phyloP scores from a whole-genome alignment of 2,797 vertebrate species.

The Eutrigla gurnardus region DNA sequence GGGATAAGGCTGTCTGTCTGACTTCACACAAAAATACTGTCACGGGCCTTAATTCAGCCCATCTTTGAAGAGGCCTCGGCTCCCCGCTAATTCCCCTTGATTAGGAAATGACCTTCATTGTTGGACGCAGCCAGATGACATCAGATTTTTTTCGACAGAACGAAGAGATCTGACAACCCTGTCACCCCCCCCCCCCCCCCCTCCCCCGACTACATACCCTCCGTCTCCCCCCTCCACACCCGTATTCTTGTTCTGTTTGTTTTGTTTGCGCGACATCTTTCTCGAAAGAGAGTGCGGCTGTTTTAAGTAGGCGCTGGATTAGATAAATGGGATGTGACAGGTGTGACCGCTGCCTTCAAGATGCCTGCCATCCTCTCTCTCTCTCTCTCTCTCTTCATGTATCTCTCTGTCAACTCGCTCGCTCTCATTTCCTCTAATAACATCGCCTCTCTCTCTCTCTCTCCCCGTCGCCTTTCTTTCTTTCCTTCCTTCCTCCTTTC shows the following conservation, averaged over 20 bases:
- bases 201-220: background rate
- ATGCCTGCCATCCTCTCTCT: slow-evolving; percentile 76
- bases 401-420: slow-evolving; percentile 51
- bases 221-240: slow-evolving; percentile 36
- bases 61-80: slow-evolving; percentile 70
- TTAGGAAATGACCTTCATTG: slow-evolving; percentile 81
- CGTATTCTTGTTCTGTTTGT: slow-evolving; percentile 76
- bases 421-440: slow-evolving; percentile 70
- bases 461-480: slow-evolving; percentile 18
- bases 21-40: slow-evolving; percentile 73
- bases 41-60: slow-evolving; percentile 63
- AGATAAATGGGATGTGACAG: slow-evolving; percentile 90
- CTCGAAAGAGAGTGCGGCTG: slow-evolving; percentile 78
- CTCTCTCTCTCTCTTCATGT: slow-evolving; percentile 37
- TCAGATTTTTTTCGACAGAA: slow-evolving; percentile 64
- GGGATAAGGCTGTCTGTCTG: slow-evolving; percentile 71
- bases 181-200: slow-evolving; percentile 8
- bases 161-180: slow-evolving; percentile 55
- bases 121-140: slow-evolving; percentile 74
- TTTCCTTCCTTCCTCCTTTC: slow-evolving; percentile 29
- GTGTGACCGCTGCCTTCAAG: slow-evolving; percentile 88
- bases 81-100: slow-evolving; percentile 75
- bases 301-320: slow-evolving; percentile 88
- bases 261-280: slow-evolving; percentile 83
- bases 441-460: slow-evolving; percentile 42